A percentile compares a stretch with the other conserved stretches of the same genome.
Conservation (phyloP, 2,113 vertebrate species). For the Eolophus roseicapilla region DNA sequence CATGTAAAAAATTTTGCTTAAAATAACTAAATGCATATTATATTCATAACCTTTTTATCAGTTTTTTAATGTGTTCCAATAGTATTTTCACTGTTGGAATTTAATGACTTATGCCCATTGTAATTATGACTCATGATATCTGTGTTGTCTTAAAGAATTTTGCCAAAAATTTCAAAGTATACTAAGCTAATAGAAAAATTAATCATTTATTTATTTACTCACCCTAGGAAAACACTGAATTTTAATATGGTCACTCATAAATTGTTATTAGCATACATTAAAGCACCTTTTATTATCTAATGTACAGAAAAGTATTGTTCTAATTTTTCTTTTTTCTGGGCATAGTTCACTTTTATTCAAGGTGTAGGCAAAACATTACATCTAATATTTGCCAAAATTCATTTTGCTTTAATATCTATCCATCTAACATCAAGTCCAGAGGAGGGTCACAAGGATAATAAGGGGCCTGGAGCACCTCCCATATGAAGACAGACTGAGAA, state of each 20-base stretch:
- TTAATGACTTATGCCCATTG: not conserved
- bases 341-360: not conserved
- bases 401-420: not conserved
- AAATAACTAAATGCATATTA: not conserved
- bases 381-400: not conserved
- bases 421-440: not conserved
- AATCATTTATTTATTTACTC: not conserved
- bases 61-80: not conserved
- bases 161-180: not conserved
- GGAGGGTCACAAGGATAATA: not conserved
- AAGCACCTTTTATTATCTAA: not conserved
- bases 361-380: not conserved
- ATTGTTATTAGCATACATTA: not conserved
- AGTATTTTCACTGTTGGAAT: not conserved
- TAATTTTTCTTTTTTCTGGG: not conserved
- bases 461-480: not conserved
- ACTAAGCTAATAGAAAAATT: not conserved
- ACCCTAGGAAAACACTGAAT: not conserved
- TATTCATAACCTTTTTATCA: not conserved
- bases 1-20: not conserved
- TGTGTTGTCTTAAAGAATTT: not conserved
- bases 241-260: not conserved
- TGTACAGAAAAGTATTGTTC: not conserved
- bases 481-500: not conserved
- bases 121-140: not conserved